Conservation (phyloP, 2,113 vertebrate genomes). For the Pavo muticus region DNA sequence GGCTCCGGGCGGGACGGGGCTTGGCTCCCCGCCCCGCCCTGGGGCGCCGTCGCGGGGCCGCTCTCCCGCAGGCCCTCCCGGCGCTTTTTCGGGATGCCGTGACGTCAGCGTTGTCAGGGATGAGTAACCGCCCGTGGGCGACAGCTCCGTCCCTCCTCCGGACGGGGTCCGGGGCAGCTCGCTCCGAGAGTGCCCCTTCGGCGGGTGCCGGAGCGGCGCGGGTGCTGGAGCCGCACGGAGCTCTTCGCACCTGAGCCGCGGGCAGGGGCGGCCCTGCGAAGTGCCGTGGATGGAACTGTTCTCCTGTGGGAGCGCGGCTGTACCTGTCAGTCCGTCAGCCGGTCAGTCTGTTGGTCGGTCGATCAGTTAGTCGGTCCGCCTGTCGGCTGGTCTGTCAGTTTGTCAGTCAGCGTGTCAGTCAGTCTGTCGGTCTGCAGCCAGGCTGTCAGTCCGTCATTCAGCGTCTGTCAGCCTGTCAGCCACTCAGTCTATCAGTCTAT, state of each 20-base stretch:
- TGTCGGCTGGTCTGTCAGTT: not conserved
- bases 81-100: conserved; percentile 65
- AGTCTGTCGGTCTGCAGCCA: too few relatives aligned
- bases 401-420: too few relatives aligned
- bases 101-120: conserved; percentile 72
- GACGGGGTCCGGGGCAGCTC: not conserved
- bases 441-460: too few relatives aligned
- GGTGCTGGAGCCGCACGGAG: accelerated
- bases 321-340: too few relatives aligned
- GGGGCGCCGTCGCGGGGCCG: not conserved
- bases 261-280: not conserved
- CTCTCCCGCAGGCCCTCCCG: not conserved
- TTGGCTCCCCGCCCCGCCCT: not conserved
- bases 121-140: conserved; percentile 63
- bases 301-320: too few relatives aligned
- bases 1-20: not conserved
- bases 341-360: too few relatives aligned
- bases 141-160: not conserved
- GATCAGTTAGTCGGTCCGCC: not conserved
- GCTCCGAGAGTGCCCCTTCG: not conserved
- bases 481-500: not conserved
- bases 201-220: too few relatives aligned
- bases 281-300: too few relatives aligned
- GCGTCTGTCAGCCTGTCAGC: too few relatives aligned
- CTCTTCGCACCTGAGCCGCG: not conserved